A percentile compares a stretch with the other conserved stretches of the same genome.
Conservation (phyloP, 2,113 vertebrate species). For the Agapornis roseicollis region DNA sequence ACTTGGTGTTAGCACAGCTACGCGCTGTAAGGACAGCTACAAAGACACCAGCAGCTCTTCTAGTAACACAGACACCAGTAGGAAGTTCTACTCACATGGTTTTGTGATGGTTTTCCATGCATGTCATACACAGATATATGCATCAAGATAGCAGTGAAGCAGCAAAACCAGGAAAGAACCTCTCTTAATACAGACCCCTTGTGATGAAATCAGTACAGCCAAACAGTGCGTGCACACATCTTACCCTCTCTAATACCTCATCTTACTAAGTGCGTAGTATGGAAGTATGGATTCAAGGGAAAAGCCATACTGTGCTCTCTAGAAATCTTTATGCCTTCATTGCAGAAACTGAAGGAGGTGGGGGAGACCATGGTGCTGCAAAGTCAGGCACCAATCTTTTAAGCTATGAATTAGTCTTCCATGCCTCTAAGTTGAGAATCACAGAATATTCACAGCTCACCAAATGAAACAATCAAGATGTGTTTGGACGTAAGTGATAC, state of each 20-base stretch:
- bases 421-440: not conserved
- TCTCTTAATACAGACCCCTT: not conserved
- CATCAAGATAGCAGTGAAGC: not conserved
- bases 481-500: not conserved
- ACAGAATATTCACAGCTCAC: not conserved
- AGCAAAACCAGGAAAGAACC: not conserved
- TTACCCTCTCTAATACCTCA: not conserved
- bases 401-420: not conserved
- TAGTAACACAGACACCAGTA: not conserved
- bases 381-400: not conserved
- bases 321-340: not conserved
- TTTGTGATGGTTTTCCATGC: not conserved
- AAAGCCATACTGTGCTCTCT: not conserved
- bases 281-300: not conserved
- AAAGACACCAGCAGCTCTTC: not conserved
- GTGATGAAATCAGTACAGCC: not conserved
- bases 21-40: not conserved
- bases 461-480: not conserved
- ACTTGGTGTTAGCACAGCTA: too few species aligned
- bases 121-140: not conserved
- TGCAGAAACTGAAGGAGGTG: not conserved
- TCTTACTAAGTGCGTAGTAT: not conserved
- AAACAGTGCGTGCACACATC: fast-evolving
- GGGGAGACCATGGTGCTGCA: not conserved
- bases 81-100: not conserved